Conservation (phyloP, 2,888 invertebrate species). For the Agrotis clavis region DNA sequence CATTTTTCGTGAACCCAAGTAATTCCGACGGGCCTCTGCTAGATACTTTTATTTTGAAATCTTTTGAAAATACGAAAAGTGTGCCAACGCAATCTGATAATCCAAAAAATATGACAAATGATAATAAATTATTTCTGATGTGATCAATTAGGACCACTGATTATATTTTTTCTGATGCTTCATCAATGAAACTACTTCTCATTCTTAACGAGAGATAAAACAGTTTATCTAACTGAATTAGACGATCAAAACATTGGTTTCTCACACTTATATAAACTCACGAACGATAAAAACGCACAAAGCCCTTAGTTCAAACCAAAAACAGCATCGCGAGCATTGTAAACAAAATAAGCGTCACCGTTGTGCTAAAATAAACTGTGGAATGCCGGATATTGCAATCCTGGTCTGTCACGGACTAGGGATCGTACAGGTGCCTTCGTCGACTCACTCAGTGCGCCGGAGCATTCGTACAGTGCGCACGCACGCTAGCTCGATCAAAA, state of each 20-base stretch:
- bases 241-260: constrained; percentile 22
- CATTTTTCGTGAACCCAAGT: too few species aligned
- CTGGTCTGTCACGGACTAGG: constrained; percentile 70
- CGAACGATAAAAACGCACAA: constrained; percentile 55
- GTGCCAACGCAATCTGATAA: background rate
- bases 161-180: background rate
- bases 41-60: background rate
- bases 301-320: constrained; percentile 72
- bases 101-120: background rate
- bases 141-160: too few species aligned
- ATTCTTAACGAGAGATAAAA: background rate
- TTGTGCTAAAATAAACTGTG: constrained; percentile 83
- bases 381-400: constrained; percentile 90
- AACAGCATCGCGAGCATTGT: constrained; percentile 76
- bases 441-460: constrained; percentile 72
- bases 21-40: too few species aligned
- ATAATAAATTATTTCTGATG: too few species aligned
- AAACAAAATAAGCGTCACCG: constrained; percentile 87
- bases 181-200: background rate
- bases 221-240: background rate
- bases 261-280: constrained; percentile 37
- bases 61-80: background rate
- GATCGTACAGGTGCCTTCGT: constrained; percentile 71
- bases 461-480: constrained; percentile 67
- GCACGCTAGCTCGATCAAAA: constrained; percentile 63